A percentile compares a stretch with the other conserved stretches of the same genome.
These are phyloP conservation scores for Xestia sexstrigata DNA, from an alignment of 2,888 invertebrate species.

Conservation along the genomic window DNA sequence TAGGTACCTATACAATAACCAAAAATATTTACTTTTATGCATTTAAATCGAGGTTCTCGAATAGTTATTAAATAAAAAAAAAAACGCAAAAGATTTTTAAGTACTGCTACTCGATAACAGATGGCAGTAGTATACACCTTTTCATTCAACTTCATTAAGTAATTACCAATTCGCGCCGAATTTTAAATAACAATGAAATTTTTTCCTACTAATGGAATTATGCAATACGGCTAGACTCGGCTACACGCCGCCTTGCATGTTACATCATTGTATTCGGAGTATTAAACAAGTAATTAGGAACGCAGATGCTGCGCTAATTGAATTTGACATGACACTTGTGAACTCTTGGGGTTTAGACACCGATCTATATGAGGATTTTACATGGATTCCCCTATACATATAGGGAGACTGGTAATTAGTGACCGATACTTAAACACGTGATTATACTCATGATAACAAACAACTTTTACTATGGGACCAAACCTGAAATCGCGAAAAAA, in stretches of 20 bases:
- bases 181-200: neutral
- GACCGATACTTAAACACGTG: too few relatives aligned
- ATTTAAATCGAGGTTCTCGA: neutral
- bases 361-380: constrained; percentile 1
- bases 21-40: neutral
- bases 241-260: constrained; percentile 31
- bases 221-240: constrained; percentile 17
- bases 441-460: too few relatives aligned
- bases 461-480: too few relatives aligned
- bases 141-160: neutral
- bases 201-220: neutral
- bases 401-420: too few relatives aligned
- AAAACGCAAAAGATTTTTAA: neutral
- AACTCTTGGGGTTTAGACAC: constrained; percentile 55
- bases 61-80: neutral
- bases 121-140: constrained; percentile 49
- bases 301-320: constrained; percentile 67
- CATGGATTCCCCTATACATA: neutral
- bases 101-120: constrained; percentile 60
- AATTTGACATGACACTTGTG: constrained; percentile 71
- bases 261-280: constrained; percentile 58
- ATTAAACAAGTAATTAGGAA: constrained; percentile 61
- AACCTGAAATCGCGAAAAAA: too few relatives aligned
- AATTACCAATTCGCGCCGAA: neutral
- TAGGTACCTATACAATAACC: neutral